Evolutionary conservation across 2,888 invertebrate species (phyloP).

Genomic region (Seira sanloemensis): DNA sequence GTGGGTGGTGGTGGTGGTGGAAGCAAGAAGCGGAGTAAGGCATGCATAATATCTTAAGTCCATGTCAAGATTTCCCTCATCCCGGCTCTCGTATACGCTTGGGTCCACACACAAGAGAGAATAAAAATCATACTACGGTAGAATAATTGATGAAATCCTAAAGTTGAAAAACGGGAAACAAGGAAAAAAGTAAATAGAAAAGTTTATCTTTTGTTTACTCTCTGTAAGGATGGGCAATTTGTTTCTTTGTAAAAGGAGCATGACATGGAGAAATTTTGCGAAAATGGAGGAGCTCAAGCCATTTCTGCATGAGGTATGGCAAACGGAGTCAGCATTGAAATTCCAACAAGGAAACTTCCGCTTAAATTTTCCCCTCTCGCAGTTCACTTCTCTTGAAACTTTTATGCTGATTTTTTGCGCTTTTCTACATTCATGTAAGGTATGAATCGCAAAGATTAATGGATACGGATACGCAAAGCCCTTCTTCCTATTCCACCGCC

Average conservation of each 20-base stretch:
- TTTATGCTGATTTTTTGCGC: conserved; percentile 4
- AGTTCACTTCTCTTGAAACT: not conserved
- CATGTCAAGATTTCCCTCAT: not conserved
- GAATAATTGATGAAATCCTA: conserved; percentile 62
- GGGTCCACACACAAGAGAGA: conserved; percentile 22
- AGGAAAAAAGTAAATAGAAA: conserved; percentile 23
- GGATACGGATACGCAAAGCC: not conserved
- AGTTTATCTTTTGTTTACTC: conserved; percentile 38
- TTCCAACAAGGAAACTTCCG: not conserved
- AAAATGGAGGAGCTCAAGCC: not conserved
- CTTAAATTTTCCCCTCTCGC: not conserved
- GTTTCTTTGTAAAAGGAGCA: conserved; percentile 11
- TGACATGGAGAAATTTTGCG: conserved; percentile 19
- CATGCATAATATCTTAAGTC: conserved; percentile 17
- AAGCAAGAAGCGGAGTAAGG: not conserved
- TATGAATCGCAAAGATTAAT: not conserved
- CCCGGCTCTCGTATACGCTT: too few species aligned
- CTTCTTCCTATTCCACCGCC: not conserved
- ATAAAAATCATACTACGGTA: not conserved
- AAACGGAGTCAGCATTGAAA: not conserved
- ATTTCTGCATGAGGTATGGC: not conserved
- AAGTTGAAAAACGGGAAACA: conserved; percentile 49
- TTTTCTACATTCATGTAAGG: not conserved
- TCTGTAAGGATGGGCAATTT: conserved; percentile 45
- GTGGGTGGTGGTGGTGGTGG: not conserved